Evolutionary conservation across 2,888 invertebrate genomes (phyloP), one percentile per base, ranked within the genome.

Genomic region (Selenia dentaria): DNA sequence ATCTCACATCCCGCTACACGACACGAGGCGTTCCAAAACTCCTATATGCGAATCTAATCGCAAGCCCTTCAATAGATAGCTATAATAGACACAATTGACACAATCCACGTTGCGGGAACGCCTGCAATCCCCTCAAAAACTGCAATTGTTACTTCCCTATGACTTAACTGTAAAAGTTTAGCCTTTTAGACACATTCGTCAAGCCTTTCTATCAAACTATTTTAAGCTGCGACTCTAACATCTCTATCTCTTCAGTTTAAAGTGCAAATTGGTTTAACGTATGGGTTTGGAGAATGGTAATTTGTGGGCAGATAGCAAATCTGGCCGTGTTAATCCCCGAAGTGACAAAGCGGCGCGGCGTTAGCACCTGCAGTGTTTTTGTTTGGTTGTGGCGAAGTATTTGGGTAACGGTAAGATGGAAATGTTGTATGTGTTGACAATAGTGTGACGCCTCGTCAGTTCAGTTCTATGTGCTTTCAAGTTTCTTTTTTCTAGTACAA

Each of bases 1-100:
- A 38, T 51, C 56, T 44, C 35, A 32, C n/a, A 18, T 48, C 50
- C 59, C 59, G 59, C 56, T 54, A 56, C 28, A 31, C 36, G 22
- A 26, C n/a, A n/a, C n/a, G n/a, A 16, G 2, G 5, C 27, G 5
- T 27, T 5, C 16, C 10, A 27, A 29, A 32, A 35, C 54, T 55
- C 48, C 53, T 54, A 63, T 62, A 67, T 67, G 71, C 67, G 76
- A 65, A 71, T 71, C 70, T 54, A 77, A 80, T 79, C 76, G 74
- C 63, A 39, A 55, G 56, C 62, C 60, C 62, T 59, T 67, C 68
- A 70, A 70, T 66, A 44, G 42, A 45, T 33, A 25, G 22, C 12
- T 25, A 27, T 33, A 46, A 39, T 39, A 44, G 12, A 41, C 57
- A 78, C 79, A 79, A 82, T 77, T 77, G 76, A 75, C 59, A 78